Percentiles rank a stretch among this genome's conserved stretches.
phyloP scores from a whole-genome alignment of 1,140 invertebrate genomes.

The Caerostris darwini region DNA sequence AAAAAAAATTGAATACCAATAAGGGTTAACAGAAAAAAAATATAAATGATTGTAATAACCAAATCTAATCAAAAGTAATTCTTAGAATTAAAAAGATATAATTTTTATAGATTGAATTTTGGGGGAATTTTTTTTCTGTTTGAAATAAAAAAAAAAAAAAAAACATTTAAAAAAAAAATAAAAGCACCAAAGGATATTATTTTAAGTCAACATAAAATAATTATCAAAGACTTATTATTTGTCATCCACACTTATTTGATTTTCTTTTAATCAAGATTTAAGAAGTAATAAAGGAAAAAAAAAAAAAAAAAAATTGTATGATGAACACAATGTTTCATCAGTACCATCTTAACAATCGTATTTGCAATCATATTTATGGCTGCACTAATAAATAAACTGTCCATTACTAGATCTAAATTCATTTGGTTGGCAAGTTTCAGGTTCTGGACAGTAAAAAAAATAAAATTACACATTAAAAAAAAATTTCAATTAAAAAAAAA shows the following conservation, averaged over 20 bases:
- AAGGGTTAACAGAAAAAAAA: too few relatives aligned
- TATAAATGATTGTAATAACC: too few relatives aligned
- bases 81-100: too few relatives aligned
- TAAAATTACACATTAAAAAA: not conserved
- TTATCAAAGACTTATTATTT: too few relatives aligned
- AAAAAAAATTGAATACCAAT: too few relatives aligned
- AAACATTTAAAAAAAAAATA: not conserved
- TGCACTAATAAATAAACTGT: conserved; percentile 81
- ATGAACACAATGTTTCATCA: conserved; percentile 82
- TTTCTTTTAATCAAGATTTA: not conserved
- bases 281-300: conserved; percentile 82
- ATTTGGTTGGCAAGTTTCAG: conserved; percentile 78
- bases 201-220: too few relatives aligned
- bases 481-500: conserved; percentile 40
- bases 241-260: too few relatives aligned
- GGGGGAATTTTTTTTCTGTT: too few relatives aligned
- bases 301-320: conserved; percentile 82
- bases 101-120: too few relatives aligned
- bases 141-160: not conserved
- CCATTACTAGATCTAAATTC: conserved; percentile 81
- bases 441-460: conserved; percentile 41
- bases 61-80: too few relatives aligned
- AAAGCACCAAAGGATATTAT: not conserved
- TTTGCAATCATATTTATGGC: conserved; percentile 79
- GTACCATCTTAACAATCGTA: conserved; percentile 82